These are phyloP conservation scores for Lithobates sylvaticus DNA, from an alignment of 2,797 vertebrate genomes.

Conservation along the genomic window DNA sequence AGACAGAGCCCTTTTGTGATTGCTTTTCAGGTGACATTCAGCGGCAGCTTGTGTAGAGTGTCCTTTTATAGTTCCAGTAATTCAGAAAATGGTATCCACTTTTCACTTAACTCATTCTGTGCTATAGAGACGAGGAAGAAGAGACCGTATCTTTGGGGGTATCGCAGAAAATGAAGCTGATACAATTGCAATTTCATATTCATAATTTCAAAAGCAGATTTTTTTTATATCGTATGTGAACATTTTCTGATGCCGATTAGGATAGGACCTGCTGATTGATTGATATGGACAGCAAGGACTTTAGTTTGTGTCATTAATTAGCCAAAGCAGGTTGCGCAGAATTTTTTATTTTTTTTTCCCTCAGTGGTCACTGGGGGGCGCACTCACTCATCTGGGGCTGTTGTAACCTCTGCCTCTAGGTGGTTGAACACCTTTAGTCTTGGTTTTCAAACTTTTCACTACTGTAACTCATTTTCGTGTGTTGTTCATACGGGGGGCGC, in stretches of 20 bases:
- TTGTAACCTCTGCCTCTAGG: too few relatives aligned
- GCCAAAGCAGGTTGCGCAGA: too few relatives aligned
- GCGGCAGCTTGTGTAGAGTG: constrained; percentile 86
- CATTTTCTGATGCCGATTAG: not conserved
- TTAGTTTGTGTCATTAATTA: too few relatives aligned
- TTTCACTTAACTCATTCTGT: constrained; percentile 75
- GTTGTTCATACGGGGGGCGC: too few relatives aligned
- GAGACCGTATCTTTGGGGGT: too few relatives aligned
- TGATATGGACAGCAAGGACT: not conserved
- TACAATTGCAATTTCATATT: not conserved
- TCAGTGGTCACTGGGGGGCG: too few relatives aligned
- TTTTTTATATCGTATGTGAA: not conserved
- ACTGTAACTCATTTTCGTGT: too few relatives aligned
- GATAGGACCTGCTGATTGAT: not conserved
- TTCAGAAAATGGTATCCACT: constrained; percentile 85
- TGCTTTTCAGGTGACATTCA: constrained; percentile 97
- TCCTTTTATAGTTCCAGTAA: constrained; percentile 90
- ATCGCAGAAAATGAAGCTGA: not conserved
- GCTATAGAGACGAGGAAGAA: not conserved
- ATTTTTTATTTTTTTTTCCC: too few relatives aligned
- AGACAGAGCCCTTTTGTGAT: constrained; percentile 89
- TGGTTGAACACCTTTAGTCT: too few relatives aligned
- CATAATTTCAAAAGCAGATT: not conserved
- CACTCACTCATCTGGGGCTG: too few relatives aligned
- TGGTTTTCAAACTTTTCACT: too few relatives aligned